Conservation (phyloP, 2,113 vertebrate genomes). For the Craseonycteris thonglongyai region DNA sequence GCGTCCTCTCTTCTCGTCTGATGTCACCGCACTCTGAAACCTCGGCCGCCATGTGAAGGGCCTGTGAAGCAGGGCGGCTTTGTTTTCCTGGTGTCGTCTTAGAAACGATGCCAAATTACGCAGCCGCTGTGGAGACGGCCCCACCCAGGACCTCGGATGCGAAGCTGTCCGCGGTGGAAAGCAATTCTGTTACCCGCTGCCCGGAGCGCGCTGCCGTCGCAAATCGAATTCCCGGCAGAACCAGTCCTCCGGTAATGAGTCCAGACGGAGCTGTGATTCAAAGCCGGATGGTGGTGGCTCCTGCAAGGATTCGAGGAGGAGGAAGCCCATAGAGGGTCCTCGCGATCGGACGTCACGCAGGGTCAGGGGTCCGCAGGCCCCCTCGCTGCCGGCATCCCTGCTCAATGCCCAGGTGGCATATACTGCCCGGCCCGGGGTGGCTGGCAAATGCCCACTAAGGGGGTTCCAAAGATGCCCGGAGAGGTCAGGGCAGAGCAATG, state of each 20-base stretch:
- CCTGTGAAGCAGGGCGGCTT: fast-evolving
- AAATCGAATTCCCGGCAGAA: not conserved
- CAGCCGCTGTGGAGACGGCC: not conserved
- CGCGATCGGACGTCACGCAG: no score
- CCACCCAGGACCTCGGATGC: slow-evolving; percentile 12
- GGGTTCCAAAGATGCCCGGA: fast-evolving
- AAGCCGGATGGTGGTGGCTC: not conserved
- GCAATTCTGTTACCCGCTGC: not conserved
- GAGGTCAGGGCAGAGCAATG: fast-evolving
- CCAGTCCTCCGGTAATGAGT: not conserved
- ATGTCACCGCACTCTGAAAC: not conserved
- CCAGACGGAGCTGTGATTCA: not conserved
- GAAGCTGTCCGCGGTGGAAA: not conserved
- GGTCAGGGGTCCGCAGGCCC: no score
- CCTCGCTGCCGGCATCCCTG: no score
- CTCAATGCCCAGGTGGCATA: not conserved
- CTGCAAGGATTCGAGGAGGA: not conserved
- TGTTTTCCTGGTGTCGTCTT: not conserved
- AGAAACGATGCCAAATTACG: not conserved
- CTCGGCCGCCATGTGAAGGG: fast-evolving
- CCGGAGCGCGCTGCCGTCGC: not conserved
- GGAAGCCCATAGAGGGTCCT: not conserved
- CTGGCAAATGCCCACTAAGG: no score
- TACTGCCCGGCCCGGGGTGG: fast-evolving
- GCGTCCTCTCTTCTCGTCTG: fast-evolving